Percentiles rank a stretch among this genome's conserved stretches.
Conservation (phyloP, 2,888 invertebrate species). For the Cylindroiulus punctatus region DNA sequence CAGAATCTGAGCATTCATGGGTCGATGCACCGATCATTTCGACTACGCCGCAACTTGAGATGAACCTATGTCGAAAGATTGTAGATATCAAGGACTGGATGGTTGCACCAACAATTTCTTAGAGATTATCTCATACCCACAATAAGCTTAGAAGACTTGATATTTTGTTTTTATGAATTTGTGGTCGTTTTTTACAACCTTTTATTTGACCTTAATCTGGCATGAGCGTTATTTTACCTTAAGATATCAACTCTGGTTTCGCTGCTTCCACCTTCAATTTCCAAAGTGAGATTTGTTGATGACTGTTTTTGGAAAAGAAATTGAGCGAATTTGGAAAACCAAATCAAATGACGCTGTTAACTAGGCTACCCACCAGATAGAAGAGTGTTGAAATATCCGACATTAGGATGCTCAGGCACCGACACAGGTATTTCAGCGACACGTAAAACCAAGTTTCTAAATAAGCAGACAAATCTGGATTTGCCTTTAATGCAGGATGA, state of each 20-base stretch:
- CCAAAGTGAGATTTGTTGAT: constrained; percentile 22
- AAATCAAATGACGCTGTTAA: no score
- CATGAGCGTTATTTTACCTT: background rate
- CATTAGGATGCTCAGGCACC: constrained; percentile 1
- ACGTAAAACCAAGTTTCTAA: constrained; percentile 44
- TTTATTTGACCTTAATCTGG: no score
- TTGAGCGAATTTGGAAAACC: background rate
- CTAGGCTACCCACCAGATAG: constrained; percentile 40
- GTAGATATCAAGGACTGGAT: background rate
- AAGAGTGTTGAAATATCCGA: constrained; percentile 47
- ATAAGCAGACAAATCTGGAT: constrained; percentile 28
- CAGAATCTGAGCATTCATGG: background rate
- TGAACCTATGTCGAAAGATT: background rate
- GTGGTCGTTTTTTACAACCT: no score
- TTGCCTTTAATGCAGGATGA: background rate
- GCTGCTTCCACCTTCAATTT: constrained; percentile 30
- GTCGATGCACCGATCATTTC: constrained; percentile 46
- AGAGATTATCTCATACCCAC: no score
- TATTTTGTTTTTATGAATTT: no score
- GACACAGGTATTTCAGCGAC: constrained; percentile 46
- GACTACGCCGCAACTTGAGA: constrained; percentile 25
- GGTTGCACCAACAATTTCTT: no score
- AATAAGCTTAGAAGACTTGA: no score
- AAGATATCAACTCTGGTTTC: constrained; percentile 47
- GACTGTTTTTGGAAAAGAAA: constrained; percentile 37